phyloP scores from a whole-genome alignment of 2,113 vertebrate species.

The Felis catus region F.catus_Fca126_mat1.0 CM031416.1:145791501-145792000 shows the following conservation, averaged over 20 bases:
- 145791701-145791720: neutral
- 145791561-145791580: neutral
- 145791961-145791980: constrained; percentile 26
- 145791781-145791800: constrained; percentile 57
- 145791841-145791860: constrained; percentile 56
- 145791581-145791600: neutral
- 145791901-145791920: neutral
- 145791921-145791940: neutral
- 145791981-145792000: constrained; percentile 57
- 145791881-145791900: neutral
- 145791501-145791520: neutral
- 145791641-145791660: neutral
- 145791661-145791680: constrained; percentile 50
- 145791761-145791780: constrained; percentile 62
- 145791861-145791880: constrained; percentile 41
- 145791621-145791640: neutral
- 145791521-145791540: neutral
- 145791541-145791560: neutral
- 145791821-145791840: constrained; percentile 47
- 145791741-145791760: constrained; percentile 56
- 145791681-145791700: constrained; percentile 34
- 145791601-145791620: constrained; percentile 1
- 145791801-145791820: constrained; percentile 49
- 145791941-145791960: constrained; percentile 21
- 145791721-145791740: constrained; percentile 41